Percentiles rank a stretch among this genome's conserved stretches.
These are phyloP conservation scores for Plotosus lineatus DNA, from an alignment of 2,113 vertebrate species.

Conservation along the genomic window DNA sequence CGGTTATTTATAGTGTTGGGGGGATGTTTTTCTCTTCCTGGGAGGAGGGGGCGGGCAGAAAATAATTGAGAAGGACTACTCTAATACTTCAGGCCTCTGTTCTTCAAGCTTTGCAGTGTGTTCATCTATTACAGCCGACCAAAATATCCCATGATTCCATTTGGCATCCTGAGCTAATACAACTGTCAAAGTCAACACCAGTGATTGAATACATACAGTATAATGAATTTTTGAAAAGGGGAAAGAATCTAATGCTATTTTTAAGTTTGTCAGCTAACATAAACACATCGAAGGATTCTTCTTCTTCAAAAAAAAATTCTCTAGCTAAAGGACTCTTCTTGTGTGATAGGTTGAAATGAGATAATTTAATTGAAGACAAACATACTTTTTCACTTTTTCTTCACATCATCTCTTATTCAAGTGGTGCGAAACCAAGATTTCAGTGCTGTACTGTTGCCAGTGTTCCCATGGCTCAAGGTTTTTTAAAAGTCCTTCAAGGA, in stretches of 20 bases:
- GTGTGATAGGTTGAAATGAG: neutral
- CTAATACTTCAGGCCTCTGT: too few relatives aligned
- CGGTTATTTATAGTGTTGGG: too few relatives aligned
- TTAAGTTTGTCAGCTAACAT: neutral
- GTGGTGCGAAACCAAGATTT: too few relatives aligned
- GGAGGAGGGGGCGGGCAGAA: too few relatives aligned
- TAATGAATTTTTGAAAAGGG: neutral
- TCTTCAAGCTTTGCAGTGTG: slow-evolving; percentile 19
- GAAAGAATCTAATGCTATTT: neutral
- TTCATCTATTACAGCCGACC: neutral
- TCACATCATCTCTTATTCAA: too few relatives aligned
- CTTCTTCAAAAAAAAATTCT: neutral
- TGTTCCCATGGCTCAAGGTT: too few relatives aligned
- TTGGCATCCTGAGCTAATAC: slow-evolving; percentile 1
- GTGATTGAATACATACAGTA: neutral
- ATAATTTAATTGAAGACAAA: neutral
- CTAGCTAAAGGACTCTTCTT: neutral
- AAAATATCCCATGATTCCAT: slow-evolving; percentile 9
- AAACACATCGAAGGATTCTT: neutral
- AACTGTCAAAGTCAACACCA: neutral
- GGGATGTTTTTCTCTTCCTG: too few relatives aligned
- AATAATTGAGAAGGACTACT: too few relatives aligned
- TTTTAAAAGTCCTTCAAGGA: too few relatives aligned
- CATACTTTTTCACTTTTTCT: neutral
- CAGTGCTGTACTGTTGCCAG: too few relatives aligned